phyloP scores from a whole-genome alignment of 2,797 vertebrate species.

The Mareca strepera region DNA sequence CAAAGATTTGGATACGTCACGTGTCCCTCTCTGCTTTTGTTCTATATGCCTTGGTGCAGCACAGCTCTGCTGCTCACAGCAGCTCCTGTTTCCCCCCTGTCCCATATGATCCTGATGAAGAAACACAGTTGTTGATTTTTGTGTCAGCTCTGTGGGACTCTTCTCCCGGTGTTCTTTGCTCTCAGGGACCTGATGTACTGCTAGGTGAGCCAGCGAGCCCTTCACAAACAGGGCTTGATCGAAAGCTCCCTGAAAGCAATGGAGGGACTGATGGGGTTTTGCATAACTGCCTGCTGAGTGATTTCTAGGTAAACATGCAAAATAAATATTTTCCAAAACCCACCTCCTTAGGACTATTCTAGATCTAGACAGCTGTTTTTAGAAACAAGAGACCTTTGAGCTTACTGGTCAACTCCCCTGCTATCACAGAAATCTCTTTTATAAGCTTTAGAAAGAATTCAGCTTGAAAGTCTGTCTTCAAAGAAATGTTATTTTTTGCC shows the following conservation, averaged over 20 bases:
- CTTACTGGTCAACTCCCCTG: neutral
- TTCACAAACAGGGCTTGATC: neutral
- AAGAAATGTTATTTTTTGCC: conserved; percentile 6
- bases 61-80: neutral
- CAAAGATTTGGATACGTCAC: neutral
- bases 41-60: neutral
- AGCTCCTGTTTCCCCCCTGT: neutral
- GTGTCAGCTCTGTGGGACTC: neutral
- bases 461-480: conserved; percentile 15
- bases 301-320: neutral
- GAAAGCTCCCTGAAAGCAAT: neutral
- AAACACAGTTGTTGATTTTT: neutral
- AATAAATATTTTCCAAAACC: neutral
- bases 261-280: neutral
- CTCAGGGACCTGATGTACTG: neutral
- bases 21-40: neutral
- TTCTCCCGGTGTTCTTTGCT: neutral
- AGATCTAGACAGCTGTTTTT: neutral
- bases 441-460: neutral
- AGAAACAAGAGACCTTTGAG: neutral
- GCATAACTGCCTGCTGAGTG: neutral
- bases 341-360: neutral
- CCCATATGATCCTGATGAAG: neutral
- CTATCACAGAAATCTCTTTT: conserved; percentile 36
- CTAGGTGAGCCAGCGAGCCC: neutral